These are phyloP conservation scores for Herpetotheres cachinnans DNA, from an alignment of 2,113 vertebrate species.

Conservation along the genomic window DNA sequence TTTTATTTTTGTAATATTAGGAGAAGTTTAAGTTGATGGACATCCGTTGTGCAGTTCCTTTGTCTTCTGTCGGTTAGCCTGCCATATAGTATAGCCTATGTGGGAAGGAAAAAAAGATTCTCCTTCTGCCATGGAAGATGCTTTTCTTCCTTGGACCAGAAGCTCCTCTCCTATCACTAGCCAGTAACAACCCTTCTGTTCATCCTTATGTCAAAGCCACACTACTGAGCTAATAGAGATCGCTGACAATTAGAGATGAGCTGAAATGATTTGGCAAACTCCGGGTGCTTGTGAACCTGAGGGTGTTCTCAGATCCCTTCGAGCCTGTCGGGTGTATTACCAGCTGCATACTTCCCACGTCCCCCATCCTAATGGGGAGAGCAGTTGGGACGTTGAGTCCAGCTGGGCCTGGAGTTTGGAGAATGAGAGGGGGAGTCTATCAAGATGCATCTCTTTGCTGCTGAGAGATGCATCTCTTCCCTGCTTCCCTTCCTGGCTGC, in stretches of 20 bases:
- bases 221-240: slow-evolving; percentile 70
- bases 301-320: not conserved
- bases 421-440: slow-evolving; percentile 14
- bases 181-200: slow-evolving; percentile 79
- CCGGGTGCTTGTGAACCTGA: not conserved
- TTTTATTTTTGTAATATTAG: too few relatives aligned
- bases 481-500: not conserved
- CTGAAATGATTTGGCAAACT: slow-evolving; percentile 40
- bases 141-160: slow-evolving; percentile 70
- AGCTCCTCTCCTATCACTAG: slow-evolving; percentile 71
- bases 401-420: slow-evolving; percentile 4
- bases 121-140: slow-evolving; percentile 64
- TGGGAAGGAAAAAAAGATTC: not conserved
- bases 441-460: not conserved
- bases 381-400: not conserved
- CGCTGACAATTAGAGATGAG: slow-evolving; percentile 63
- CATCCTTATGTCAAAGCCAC: slow-evolving; percentile 74
- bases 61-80: not conserved
- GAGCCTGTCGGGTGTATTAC: not conserved
- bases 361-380: not conserved
- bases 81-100: not conserved
- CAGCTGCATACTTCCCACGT: not conserved
- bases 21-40: not conserved
- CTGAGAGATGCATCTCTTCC: not conserved
- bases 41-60: not conserved